Percentiles rank a stretch among this genome's conserved stretches.
These are phyloP conservation scores for Calosoma granatense DNA, from an alignment of 1,140 invertebrate species.

Conservation along the genomic window DNA sequence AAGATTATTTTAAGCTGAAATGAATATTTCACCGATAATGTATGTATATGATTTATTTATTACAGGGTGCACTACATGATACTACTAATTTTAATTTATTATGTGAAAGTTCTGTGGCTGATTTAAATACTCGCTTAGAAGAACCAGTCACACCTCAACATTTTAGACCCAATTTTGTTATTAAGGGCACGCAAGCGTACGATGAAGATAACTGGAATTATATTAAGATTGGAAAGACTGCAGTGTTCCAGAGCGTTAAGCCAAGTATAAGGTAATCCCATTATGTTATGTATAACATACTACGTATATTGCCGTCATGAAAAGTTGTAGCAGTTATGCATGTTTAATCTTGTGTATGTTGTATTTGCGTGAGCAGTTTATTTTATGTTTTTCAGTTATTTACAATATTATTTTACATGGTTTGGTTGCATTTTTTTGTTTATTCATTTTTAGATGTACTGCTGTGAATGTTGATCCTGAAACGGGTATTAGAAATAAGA, in stretches of 20 bases:
- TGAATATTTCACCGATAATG: not conserved
- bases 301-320: too few relatives aligned
- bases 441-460: conserved; percentile 36
- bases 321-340: too few relatives aligned
- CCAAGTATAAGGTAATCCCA: conserved; percentile 50
- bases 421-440: conserved; percentile 5
- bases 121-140: conserved; percentile 44
- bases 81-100: conserved; percentile 46
- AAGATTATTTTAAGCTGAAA: conserved; percentile 12
- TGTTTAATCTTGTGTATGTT: too few relatives aligned
- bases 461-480: conserved; percentile 42
- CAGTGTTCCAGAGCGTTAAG: conserved; percentile 47
- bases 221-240: conserved; percentile 46
- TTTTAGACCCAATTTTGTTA: conserved; percentile 54
- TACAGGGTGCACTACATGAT: conserved; percentile 48
- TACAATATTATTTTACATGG: too few relatives aligned
- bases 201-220: conserved; percentile 56
- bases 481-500: conserved; percentile 36
- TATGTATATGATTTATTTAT: not conserved
- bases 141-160: conserved; percentile 37
- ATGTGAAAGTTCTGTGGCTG: conserved; percentile 46
- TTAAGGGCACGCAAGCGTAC: conserved; percentile 45
- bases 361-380: too few relatives aligned
- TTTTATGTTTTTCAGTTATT: too few relatives aligned
- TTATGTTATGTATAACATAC: too few relatives aligned